These are phyloP conservation scores for Oconnorella tubifera DNA, from an alignment of 2,888 invertebrate species.

Conservation along the genomic window DNA sequence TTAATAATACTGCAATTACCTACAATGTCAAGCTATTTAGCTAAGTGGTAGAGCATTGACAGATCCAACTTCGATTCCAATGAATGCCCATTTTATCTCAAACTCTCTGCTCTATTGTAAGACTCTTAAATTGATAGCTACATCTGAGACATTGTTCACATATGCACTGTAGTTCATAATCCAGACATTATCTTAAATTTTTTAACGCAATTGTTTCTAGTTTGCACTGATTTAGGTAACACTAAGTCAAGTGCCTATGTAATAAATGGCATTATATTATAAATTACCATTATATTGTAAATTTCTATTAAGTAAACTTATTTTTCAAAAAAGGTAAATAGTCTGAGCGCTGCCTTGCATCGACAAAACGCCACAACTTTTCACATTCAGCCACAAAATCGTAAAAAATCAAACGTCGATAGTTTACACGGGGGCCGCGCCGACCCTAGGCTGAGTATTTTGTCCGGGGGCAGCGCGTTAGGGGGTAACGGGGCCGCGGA, in stretches of 20 bases:
- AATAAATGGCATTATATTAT: too few relatives aligned
- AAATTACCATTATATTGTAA: not conserved
- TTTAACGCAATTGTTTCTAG: not conserved
- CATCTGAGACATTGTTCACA: too few relatives aligned
- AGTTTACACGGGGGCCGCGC: not conserved
- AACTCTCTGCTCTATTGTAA: too few relatives aligned
- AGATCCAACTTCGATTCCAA: too few relatives aligned
- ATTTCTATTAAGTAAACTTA: not conserved
- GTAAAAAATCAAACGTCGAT: not conserved
- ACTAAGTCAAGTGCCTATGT: too few relatives aligned
- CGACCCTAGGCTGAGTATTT: not conserved
- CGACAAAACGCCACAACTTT: not conserved
- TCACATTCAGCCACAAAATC: constrained; percentile 1
- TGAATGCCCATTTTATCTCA: too few relatives aligned
- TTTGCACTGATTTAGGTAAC: not conserved
- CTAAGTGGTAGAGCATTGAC: too few relatives aligned
- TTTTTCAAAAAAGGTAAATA: not conserved
- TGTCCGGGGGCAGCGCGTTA: not conserved
- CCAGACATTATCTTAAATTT: too few relatives aligned
- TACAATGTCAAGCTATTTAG: too few relatives aligned
- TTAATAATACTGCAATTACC: too few relatives aligned
- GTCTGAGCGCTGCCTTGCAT: not conserved
- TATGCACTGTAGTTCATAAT: too few relatives aligned
- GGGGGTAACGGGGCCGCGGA: not conserved
- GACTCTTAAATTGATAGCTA: too few relatives aligned